phyloP scores from a whole-genome alignment of 2,113 vertebrate genomes.

The Rhinopomastus cyanomelas region DNA sequence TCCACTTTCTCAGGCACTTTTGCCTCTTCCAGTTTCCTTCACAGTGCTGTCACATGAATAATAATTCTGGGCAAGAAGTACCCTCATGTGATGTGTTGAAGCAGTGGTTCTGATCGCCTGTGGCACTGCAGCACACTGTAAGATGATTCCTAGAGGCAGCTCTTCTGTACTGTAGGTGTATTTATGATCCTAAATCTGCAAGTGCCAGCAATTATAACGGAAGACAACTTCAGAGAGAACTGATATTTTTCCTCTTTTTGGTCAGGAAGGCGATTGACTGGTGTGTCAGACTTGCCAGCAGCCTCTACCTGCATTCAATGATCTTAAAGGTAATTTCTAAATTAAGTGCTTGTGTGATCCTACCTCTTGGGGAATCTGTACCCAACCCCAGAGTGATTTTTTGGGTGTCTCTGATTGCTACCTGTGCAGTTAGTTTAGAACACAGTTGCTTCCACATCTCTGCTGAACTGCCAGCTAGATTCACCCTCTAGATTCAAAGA shows the following conservation, averaged over 20 bases:
- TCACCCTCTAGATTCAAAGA: not conserved
- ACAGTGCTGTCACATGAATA: not conserved
- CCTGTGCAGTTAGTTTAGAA: not conserved
- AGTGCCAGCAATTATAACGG: not conserved
- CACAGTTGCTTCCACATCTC: not conserved
- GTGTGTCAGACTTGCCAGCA: not conserved
- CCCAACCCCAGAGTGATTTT: not conserved
- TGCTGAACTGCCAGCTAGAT: not conserved
- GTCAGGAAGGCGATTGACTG: not conserved
- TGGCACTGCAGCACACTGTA: not conserved
- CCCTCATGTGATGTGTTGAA: not conserved
- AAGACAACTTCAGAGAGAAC: not conserved
- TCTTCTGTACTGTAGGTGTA: not conserved
- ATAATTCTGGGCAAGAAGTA: constrained; percentile 5
- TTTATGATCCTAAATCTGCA: constrained; percentile 13
- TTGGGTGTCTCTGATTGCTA: not conserved
- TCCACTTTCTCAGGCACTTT: not conserved
- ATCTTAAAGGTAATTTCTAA: not conserved
- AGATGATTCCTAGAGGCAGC: constrained; percentile 4
- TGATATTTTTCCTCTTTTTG: not conserved
- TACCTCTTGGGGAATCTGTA: not conserved
- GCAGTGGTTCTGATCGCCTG: not conserved
- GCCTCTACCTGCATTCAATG: not conserved
- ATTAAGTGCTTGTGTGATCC: not conserved
- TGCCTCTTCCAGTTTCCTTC: not conserved